Percentiles rank a stretch among this genome's conserved stretches.
phyloP scores from a whole-genome alignment of 2,797 vertebrate species.

The Pseudochirops cupreus region DNA sequence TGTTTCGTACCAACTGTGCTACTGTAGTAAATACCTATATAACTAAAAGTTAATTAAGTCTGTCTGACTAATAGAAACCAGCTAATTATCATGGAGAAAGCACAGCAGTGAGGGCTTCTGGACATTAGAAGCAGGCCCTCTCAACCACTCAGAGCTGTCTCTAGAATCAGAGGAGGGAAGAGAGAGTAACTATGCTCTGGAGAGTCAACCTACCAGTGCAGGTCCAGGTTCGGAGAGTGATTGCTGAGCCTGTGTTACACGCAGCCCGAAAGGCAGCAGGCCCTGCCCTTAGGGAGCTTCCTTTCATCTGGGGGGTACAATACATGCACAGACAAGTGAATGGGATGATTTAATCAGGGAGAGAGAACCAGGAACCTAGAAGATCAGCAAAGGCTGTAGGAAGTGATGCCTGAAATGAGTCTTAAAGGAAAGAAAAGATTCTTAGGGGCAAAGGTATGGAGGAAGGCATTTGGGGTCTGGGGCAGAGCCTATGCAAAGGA shows the following conservation, averaged over 20 bases:
- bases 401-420: background rate
- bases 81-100: background rate
- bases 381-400: background rate
- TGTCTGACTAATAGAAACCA: background rate
- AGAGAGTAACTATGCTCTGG: background rate
- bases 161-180: background rate
- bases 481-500: background rate
- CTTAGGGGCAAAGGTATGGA: background rate
- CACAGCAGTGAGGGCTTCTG: background rate
- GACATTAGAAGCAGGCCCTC: background rate
- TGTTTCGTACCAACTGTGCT: background rate
- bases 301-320: background rate
- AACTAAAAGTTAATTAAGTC: background rate
- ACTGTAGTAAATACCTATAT: background rate
- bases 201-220: background rate
- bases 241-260: background rate
- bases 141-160: background rate
- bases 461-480: background rate
- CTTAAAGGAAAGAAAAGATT: background rate
- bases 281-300: background rate
- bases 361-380: background rate
- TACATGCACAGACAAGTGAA: background rate
- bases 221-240: fast-evolving
- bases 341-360: background rate
- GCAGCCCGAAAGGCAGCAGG: background rate